Evolutionary conservation across 1,140 invertebrate genomes (phyloP).

Genomic region (Asbolus verrucosus): DNA sequence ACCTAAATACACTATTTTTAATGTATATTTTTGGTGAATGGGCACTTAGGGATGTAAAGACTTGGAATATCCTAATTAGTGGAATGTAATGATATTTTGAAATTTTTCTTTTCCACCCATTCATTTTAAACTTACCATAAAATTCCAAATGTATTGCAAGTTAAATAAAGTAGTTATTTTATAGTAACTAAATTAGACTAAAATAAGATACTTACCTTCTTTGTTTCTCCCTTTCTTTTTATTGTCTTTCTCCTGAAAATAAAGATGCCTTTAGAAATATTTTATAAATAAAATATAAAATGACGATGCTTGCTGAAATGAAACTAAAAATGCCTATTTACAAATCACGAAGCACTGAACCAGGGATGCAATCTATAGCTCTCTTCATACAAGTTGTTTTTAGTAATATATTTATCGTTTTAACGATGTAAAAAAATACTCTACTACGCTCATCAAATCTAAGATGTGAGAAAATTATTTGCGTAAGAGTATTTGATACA

Average conservation of each 20-base stretch:
- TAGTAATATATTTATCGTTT: background rate
- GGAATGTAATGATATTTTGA: background rate
- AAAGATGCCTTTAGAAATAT: conserved; percentile 50
- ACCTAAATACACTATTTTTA: conserved; percentile 13
- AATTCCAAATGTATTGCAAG: conserved; percentile 58
- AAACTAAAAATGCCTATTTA: conserved; percentile 47
- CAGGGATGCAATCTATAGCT: conserved; percentile 12
- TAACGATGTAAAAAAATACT: background rate
- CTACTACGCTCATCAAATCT: no score
- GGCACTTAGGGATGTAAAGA: conserved; percentile 34
- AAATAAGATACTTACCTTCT: conserved; percentile 75
- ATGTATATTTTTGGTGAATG: conserved; percentile 36
- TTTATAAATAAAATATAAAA: conserved; percentile 34
- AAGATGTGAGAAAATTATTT: no score
- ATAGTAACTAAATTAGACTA: conserved; percentile 39
- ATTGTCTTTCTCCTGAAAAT: conserved; percentile 79
- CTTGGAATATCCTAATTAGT: conserved; percentile 17
- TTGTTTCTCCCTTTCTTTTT: conserved; percentile 86
- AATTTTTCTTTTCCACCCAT: no score
- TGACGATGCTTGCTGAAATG: conserved; percentile 9
- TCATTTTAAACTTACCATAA: conserved; percentile 56
- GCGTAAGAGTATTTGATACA: background rate
- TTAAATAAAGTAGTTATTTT: conserved; percentile 58
- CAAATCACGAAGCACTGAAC: conserved; percentile 44
- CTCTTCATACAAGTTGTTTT: background rate